Evolutionary conservation across 1,140 invertebrate genomes (phyloP).

Genomic region (Bombus huntii): DNA sequence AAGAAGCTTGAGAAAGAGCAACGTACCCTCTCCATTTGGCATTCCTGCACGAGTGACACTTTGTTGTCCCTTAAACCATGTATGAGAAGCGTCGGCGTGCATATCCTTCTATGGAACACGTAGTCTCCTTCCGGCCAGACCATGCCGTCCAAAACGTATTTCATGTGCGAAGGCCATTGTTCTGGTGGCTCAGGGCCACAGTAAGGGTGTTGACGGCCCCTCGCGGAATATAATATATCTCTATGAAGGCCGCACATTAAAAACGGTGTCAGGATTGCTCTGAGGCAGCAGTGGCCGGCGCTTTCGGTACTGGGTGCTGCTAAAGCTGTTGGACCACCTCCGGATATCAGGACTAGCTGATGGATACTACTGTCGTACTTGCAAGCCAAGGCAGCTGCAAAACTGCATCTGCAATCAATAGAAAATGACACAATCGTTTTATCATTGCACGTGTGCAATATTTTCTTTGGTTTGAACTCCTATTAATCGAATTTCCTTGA

Average conservation of each 20-base stretch:
- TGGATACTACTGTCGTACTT: constrained; percentile 85
- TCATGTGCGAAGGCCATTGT: constrained; percentile 83
- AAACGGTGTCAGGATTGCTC: constrained; percentile 81
- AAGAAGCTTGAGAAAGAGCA: not conserved
- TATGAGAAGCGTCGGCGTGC: constrained; percentile 87
- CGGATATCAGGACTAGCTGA: constrained; percentile 87
- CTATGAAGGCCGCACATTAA: constrained; percentile 83
- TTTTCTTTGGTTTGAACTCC: not conserved
- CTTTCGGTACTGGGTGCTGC: constrained; percentile 84
- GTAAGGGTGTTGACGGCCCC: constrained; percentile 84
- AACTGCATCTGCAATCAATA: constrained; percentile 85
- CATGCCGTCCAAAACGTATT: constrained; percentile 87
- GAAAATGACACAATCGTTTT: not conserved
- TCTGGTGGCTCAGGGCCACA: constrained; percentile 83
- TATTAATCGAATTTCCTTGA: not conserved
- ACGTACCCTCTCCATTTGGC: constrained; percentile 89
- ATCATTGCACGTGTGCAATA: not conserved
- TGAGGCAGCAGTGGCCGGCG: constrained; percentile 80
- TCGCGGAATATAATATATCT: constrained; percentile 82
- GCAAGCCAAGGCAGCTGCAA: constrained; percentile 86
- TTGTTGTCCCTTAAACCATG: constrained; percentile 88
- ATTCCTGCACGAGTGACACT: constrained; percentile 88
- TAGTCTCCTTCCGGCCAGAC: constrained; percentile 88
- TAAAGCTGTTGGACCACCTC: constrained; percentile 88
- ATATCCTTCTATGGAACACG: constrained; percentile 87